phyloP scores from a whole-genome alignment of 2,113 vertebrate species.

The Zootoca vivipara region DNA sequence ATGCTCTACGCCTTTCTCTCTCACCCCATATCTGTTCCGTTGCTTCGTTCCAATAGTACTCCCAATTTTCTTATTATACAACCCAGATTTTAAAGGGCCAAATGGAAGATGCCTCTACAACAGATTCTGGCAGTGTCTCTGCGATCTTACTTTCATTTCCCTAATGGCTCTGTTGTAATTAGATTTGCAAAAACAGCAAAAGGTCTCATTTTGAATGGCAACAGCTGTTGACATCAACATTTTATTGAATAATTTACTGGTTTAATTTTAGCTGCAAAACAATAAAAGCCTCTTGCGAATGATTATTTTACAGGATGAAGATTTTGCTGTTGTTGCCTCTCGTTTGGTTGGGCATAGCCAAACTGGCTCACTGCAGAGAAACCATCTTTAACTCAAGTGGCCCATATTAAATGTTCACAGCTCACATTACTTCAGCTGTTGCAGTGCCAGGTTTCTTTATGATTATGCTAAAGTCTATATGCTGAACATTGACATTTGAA shows the following conservation, averaged over 20 bases:
- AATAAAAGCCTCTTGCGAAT: constrained; percentile 68
- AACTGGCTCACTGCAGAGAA: neutral
- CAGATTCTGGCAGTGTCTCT: constrained; percentile 52
- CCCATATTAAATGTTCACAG: neutral
- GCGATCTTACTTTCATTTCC: constrained; percentile 76
- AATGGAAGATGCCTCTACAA: constrained; percentile 58
- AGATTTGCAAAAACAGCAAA: constrained; percentile 82
- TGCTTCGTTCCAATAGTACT: neutral
- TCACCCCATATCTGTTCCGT: neutral
- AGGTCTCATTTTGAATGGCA: constrained; percentile 83
- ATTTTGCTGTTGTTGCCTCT: constrained; percentile 39
- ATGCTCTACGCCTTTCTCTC: neutral
- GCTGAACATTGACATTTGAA: neutral
- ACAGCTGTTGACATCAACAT: constrained; percentile 84
- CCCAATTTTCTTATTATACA: constrained; percentile 40
- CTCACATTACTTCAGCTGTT: neutral
- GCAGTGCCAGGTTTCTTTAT: constrained; percentile 1
- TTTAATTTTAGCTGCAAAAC: constrained; percentile 81
- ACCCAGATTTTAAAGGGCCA: constrained; percentile 60
- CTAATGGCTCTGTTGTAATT: constrained; percentile 78
- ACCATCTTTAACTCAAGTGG: neutral
- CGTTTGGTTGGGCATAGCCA: constrained; percentile 18
- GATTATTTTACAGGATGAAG: constrained; percentile 56
- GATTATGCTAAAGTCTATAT: neutral
- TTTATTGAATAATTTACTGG: constrained; percentile 82